Base-by-base conservation (phyloP, 2,888 invertebrate species). In the Meandrusa payeni region DNA sequence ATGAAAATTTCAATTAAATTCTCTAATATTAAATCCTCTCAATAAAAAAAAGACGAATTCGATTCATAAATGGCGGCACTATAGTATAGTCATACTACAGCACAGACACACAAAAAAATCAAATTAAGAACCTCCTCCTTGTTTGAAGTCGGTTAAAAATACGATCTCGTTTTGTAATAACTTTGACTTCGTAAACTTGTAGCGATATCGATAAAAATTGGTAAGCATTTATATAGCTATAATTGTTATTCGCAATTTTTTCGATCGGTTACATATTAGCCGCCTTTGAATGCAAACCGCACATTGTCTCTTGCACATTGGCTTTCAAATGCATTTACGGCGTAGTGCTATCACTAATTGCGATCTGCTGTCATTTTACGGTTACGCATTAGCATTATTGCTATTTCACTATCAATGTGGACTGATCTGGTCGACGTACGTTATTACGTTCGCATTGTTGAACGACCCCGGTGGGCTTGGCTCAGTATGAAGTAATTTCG, bases 281-380 rank as follows among this genome's bases (percentile, higher is more conserved):
- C 41, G 29, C 47, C 47, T 19, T 6, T 22, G 19, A 48, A 44
- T 47, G 42, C 47, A 48, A 46, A 53, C 54, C 49, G 54, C 55
- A 65, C 64, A 74, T 64, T 75, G 76, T 78, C 63, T 77, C 62
- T 56, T 53, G 61, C 63, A 57, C 56, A 61, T 64, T 63, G 39
- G 52, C 50, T 48, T 57, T 57, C 53, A 51, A 65, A 64, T 69
- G 72, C 72, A 68, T 52, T 59, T 58, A 60, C 57, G 48, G 52
- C 37, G 42, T 39, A 41, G 47, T 54, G 61, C 60, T 83, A 85
- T 85, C 83, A 60, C 64, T 83, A 83, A 85, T 83, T 83, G 82
- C 77, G 59, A 86, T 86, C 85, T 61, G 55, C 74, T 76, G 80
- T 85, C 85, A 85, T 83, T 85, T 85, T 82, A 81, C 82, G 78